These are phyloP conservation scores for Clarias macrocephalus DNA, from an alignment of 2,113 vertebrate species.

Conservation along the genomic window DNA sequence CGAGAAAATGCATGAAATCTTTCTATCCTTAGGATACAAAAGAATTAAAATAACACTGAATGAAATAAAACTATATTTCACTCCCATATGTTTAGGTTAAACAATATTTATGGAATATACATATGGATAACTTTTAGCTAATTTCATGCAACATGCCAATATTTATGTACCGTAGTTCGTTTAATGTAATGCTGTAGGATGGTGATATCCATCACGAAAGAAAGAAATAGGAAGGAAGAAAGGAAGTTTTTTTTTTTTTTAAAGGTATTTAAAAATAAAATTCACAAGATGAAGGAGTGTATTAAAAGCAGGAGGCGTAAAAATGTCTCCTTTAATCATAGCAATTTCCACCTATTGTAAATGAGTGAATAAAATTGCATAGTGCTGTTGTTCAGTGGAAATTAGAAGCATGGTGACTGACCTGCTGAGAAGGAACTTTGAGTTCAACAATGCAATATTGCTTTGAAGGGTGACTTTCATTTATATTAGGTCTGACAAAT, in stretches of 20 bases:
- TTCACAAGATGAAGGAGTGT: conserved; percentile 22
- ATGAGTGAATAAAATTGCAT: conserved; percentile 14
- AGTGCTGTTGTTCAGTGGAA: conserved; percentile 33
- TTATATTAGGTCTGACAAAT: conserved; percentile 73
- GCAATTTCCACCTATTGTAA: conserved; percentile 20
- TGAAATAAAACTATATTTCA: not conserved
- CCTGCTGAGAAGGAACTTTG: conserved; percentile 59
- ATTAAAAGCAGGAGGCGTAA: not conserved
- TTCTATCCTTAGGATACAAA: not conserved
- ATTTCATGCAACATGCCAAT: not conserved
- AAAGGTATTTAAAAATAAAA: not conserved
- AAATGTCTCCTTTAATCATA: conserved; percentile 29
- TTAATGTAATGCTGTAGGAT: not conserved
- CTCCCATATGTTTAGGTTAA: not conserved
- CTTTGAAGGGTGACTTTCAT: conserved; percentile 69
- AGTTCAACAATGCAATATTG: conserved; percentile 58
- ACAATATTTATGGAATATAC: not conserved
- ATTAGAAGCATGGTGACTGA: conserved; percentile 53
- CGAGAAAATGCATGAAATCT: not conserved
- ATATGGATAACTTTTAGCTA: not conserved
- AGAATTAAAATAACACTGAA: not conserved
- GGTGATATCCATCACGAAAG: not conserved
- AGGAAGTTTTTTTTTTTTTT: not conserved
- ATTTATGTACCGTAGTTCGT: not conserved
- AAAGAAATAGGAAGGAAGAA: not conserved